Evolutionary conservation across 2,113 vertebrate species (phyloP).

Genomic region (Nannobrachium achirus): DNA sequence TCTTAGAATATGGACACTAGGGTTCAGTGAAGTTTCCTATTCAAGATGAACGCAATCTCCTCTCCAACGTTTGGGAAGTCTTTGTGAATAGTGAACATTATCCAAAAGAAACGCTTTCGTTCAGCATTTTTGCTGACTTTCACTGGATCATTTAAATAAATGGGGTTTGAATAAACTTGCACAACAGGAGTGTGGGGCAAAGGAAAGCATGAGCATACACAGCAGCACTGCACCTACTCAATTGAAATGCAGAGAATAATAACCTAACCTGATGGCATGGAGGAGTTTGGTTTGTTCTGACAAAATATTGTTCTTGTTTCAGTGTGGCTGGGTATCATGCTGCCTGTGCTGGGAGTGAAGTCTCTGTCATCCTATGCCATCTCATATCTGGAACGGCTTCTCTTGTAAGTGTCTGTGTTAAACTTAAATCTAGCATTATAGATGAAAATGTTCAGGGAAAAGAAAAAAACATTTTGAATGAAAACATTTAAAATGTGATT

Average conservation of each 20-base stretch:
- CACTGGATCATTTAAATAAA: background rate
- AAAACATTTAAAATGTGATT: background rate
- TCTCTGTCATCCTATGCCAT: conserved; percentile 90
- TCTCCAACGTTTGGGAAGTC: no score
- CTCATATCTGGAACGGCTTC: conserved; percentile 90
- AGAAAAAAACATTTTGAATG: no score
- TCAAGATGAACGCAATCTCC: no score
- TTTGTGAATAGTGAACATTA: no score
- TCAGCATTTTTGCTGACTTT: background rate
- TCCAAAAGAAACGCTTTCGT: background rate
- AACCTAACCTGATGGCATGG: background rate
- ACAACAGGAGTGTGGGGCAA: no score
- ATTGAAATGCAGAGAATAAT: conserved; percentile 8
- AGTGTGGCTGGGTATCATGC: conserved; percentile 97
- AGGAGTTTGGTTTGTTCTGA: background rate
- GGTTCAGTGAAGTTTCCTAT: no score
- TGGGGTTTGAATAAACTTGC: background rate
- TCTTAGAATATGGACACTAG: no score
- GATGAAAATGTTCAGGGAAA: no score
- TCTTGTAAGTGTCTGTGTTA: conserved; percentile 83
- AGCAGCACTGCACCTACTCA: background rate
- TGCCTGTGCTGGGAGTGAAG: conserved; percentile 94
- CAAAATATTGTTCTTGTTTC: conserved; percentile 40
- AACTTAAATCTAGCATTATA: no score
- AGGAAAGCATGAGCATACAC: no score